phyloP scores from a whole-genome alignment of 1,140 invertebrate genomes.

The Plectrocnemia conspersa region DNA sequence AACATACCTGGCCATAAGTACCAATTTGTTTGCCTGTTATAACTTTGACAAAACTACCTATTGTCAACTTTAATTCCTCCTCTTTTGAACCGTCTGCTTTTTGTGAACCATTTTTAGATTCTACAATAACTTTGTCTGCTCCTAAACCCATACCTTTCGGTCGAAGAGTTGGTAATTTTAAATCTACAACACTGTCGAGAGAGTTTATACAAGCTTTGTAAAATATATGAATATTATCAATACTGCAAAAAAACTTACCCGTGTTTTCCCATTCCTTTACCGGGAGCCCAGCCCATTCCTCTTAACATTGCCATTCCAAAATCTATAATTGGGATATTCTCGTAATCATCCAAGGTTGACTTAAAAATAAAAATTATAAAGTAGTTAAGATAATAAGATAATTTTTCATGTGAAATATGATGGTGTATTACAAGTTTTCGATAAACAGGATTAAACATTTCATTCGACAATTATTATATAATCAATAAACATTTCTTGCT shows the following conservation, averaged over 20 bases:
- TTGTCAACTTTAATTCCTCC: conserved; percentile 60
- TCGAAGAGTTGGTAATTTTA: conserved; percentile 54
- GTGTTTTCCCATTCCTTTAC: conserved; percentile 63
- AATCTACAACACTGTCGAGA: conserved; percentile 15
- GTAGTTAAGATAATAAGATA: no score
- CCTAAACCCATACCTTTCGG: conserved; percentile 91
- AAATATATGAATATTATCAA: conserved; percentile 5
- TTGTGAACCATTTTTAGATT: conserved; percentile 49
- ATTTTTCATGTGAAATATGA: no score
- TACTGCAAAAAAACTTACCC: background rate
- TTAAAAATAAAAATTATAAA: conserved; percentile 46
- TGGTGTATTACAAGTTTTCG: no score
- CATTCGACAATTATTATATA: no score
- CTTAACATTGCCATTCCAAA: conserved; percentile 89
- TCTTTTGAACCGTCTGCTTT: conserved; percentile 48
- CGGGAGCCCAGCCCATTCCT: conserved; percentile 91
- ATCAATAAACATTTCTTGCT: no score
- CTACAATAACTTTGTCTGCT: conserved; percentile 65
- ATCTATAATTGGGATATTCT: conserved; percentile 77
- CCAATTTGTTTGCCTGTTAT: conserved; percentile 67
- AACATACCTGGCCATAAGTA: conserved; percentile 69
- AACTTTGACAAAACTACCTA: conserved; percentile 67
- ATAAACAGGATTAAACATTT: no score
- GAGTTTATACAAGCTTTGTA: background rate
- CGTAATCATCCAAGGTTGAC: conserved; percentile 84